phyloP scores from a whole-genome alignment of 1,140 invertebrate genomes.

The Pseudomyrmex dendroicus region DNA sequence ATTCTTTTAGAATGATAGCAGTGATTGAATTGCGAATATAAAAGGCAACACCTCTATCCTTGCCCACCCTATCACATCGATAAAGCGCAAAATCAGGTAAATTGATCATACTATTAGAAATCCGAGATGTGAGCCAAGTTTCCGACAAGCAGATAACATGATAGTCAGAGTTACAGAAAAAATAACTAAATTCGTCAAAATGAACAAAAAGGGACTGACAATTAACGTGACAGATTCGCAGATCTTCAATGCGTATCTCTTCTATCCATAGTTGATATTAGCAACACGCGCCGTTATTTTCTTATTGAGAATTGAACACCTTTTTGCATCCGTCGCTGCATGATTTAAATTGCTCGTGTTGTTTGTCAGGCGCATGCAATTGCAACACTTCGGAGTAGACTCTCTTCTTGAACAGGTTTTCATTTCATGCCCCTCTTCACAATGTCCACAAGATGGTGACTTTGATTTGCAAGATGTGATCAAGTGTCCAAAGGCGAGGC shows the following conservation, averaged over 20 bases:
- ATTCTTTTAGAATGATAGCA: background rate
- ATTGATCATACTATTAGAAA: background rate
- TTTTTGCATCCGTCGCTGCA: background rate
- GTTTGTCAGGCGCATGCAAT: too few species aligned
- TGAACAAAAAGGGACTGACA: background rate
- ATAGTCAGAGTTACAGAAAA: background rate
- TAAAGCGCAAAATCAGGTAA: background rate
- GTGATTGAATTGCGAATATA: background rate
- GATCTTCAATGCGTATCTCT: background rate
- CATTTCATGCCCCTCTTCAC: background rate
- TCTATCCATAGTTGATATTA: background rate
- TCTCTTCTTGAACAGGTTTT: fast-evolving
- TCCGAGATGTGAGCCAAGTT: background rate
- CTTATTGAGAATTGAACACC: background rate
- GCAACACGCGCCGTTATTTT: background rate
- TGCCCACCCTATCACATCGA: background rate
- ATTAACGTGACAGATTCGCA: background rate
- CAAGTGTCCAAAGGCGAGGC: background rate
- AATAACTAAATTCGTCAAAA: background rate
- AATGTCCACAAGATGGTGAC: background rate
- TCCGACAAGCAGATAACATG: background rate
- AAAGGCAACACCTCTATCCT: background rate
- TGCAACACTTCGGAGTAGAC: background rate
- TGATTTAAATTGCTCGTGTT: background rate
- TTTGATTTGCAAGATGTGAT: background rate